A percentile compares a stretch with the other conserved stretches of the same genome.
These are phyloP conservation scores for Clarias platycephalus DNA, from an alignment of 2,797 vertebrate genomes.

Conservation along the genomic window DNA sequence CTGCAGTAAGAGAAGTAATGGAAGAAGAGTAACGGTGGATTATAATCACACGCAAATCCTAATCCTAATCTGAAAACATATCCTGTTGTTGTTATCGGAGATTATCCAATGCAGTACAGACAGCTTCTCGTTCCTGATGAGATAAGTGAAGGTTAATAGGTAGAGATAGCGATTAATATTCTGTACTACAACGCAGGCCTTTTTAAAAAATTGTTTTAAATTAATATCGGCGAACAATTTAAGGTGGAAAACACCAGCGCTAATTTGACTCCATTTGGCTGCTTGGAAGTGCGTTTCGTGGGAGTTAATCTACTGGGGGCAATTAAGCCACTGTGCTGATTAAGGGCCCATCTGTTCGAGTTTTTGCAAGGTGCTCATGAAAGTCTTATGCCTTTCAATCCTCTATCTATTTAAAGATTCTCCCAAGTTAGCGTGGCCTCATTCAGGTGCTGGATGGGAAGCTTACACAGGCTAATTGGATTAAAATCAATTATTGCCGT, in stretches of 20 bases:
- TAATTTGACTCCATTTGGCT: conserved; percentile 63
- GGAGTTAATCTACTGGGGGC: conserved; percentile 68
- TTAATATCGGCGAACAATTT: conserved; percentile 67
- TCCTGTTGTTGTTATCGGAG: conserved; percentile 35
- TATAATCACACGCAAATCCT: conserved; percentile 37
- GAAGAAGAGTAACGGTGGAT: conserved; percentile 1
- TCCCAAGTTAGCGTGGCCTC: conserved; percentile 36
- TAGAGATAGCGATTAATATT: conserved; percentile 10
- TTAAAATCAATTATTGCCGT: conserved; percentile 41
- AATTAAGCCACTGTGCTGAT: conserved; percentile 63
- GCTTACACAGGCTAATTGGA: conserved; percentile 33
- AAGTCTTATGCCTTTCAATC: conserved; percentile 53
- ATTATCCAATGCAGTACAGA: conserved; percentile 11
- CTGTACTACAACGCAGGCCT: background rate
- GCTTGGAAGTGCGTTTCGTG: conserved; percentile 57
- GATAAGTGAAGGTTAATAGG: background rate
- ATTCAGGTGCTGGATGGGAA: conserved; percentile 22
- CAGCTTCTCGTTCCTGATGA: conserved; percentile 20
- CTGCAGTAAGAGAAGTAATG: background rate
- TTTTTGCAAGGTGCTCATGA: conserved; percentile 56
- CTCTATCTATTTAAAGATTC: conserved; percentile 55
- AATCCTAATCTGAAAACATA: conserved; percentile 46
- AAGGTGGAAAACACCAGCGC: conserved; percentile 61
- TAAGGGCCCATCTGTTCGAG: conserved; percentile 64
- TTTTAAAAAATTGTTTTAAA: conserved; percentile 36